Conservation (phyloP, 2,888 invertebrate species). For the Drosophila niveifrons region DNA sequence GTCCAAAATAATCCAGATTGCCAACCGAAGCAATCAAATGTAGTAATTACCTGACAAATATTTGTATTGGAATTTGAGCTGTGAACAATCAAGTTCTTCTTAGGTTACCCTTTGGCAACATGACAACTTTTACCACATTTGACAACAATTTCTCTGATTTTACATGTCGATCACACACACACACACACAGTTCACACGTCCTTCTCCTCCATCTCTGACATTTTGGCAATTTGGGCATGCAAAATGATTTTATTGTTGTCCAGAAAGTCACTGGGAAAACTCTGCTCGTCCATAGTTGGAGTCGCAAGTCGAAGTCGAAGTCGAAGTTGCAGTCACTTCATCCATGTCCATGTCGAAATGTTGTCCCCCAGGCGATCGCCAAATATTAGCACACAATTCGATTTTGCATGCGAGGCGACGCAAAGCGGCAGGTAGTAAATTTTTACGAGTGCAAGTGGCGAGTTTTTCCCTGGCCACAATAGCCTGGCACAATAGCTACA, state of each 20-base stretch:
- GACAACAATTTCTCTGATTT: conserved; percentile 62
- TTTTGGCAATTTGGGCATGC: conserved; percentile 63
- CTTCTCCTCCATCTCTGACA: conserved; percentile 10
- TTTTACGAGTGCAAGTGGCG: conserved; percentile 77
- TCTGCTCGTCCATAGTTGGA: conserved; percentile 15
- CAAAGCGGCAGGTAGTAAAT: conserved; percentile 58
- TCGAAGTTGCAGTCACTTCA: conserved; percentile 61
- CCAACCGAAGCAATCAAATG: not conserved
- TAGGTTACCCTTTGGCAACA: not conserved
- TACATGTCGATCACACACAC: conserved; percentile 60
- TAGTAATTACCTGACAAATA: not conserved
- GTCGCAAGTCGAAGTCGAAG: conserved; percentile 12
- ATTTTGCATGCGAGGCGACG: conserved; percentile 72
- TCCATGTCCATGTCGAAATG: conserved; percentile 32
- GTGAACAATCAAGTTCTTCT: not conserved
- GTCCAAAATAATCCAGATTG: too few species aligned
- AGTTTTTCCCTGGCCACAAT: conserved; percentile 54
- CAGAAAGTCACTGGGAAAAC: conserved; percentile 41
- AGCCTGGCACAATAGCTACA: conserved; percentile 1
- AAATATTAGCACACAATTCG: conserved; percentile 82
- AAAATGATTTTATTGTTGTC: conserved; percentile 72
- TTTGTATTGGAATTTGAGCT: not conserved
- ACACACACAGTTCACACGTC: conserved; percentile 9
- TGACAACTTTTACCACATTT: conserved; percentile 68
- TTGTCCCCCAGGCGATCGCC: conserved; percentile 46